Base-by-base conservation (phyloP, 2,888 invertebrate genomes). In the Diploptera punctata region DNA sequence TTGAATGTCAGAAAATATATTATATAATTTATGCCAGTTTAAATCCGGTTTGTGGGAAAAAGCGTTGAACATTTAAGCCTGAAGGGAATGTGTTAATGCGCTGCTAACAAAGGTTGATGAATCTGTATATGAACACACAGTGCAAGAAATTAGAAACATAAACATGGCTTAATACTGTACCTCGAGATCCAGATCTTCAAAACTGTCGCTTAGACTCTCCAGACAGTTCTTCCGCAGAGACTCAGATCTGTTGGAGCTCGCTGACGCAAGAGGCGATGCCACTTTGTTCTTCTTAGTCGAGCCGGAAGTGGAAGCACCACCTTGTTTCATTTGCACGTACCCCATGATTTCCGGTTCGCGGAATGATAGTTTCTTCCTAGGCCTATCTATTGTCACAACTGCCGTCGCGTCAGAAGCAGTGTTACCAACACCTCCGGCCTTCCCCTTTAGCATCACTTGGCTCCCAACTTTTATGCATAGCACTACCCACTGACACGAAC, bases 311-410 rank as follows among this genome's bases (percentile, higher is more conserved):
- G 60, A 19, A 3, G 52, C 10, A 9, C 77, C 78, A 61, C 77
- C 77, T 71, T 80, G 79, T 77, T 81, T 79, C 77, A 80, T 82
- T 76, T 83, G 77, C 75, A 79, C 78, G 75, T 81, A 83, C 21
- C 84, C 83, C 75, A 90, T 85, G 65, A 92, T 91, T 83, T 93
- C 93, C 2, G 95, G 95, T 79, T 95, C 94, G 74, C 93, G 90
- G 82, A 95, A 95, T 9, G 94, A 95, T 13, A 95, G 84, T 81
- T 95, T 95, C 82, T 95, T 95, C 70, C 94, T 86, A 0, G 94
- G 93, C 77, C 90, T 85, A 79, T 88, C 90, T 77, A 81, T 77
- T 9, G 81, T 87, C 77, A 68, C 84, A 10, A 85, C 81, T 75
- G 83, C 83, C 19, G 76, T 84, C 78, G 77, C 83, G 78, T 77